Conservation (phyloP, 30 jellyfish, hydroid and myxozoan genomes). For the Clytia hemisphaerica region DNA sequence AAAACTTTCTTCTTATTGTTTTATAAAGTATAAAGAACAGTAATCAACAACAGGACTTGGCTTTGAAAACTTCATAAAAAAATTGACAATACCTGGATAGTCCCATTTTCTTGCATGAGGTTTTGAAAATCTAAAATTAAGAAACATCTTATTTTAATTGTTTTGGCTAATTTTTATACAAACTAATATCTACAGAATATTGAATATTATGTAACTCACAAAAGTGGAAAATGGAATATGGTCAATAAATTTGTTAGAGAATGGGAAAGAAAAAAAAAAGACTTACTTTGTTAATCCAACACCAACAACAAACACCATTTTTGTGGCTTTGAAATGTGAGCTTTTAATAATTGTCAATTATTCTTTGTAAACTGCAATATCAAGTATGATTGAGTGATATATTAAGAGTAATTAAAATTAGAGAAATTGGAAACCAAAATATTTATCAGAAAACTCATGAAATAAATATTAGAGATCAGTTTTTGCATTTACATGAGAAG, state of each 20-base stretch:
- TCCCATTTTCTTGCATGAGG: conserved; percentile 91
- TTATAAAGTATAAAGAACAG: neutral
- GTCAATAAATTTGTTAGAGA: no score
- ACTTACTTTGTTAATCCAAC: conserved; percentile 86
- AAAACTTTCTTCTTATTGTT: neutral
- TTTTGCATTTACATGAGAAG: no score
- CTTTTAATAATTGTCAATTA: no score
- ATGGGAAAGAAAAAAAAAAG: neutral
- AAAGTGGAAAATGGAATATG: no score
- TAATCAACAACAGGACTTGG: neutral
- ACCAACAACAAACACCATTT: conserved; percentile 67
- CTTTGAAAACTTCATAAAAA: neutral
- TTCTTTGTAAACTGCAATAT: no score
- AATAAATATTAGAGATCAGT: no score
- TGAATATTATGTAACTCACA: no score
- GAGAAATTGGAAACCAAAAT: no score
- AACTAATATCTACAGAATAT: neutral
- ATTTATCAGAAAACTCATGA: no score
- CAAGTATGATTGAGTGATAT: no score
- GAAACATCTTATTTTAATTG: neutral
- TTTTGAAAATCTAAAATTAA: conserved; percentile 55
- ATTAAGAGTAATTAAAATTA: no score
- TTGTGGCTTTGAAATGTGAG: no score
- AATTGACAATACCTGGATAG: conserved; percentile 64
- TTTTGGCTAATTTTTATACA: neutral